A percentile compares a stretch with the other conserved stretches of the same genome.
These are phyloP conservation scores for Neelides sp. DNA, from an alignment of 1,140 invertebrate species.

Conservation along the genomic window DNA sequence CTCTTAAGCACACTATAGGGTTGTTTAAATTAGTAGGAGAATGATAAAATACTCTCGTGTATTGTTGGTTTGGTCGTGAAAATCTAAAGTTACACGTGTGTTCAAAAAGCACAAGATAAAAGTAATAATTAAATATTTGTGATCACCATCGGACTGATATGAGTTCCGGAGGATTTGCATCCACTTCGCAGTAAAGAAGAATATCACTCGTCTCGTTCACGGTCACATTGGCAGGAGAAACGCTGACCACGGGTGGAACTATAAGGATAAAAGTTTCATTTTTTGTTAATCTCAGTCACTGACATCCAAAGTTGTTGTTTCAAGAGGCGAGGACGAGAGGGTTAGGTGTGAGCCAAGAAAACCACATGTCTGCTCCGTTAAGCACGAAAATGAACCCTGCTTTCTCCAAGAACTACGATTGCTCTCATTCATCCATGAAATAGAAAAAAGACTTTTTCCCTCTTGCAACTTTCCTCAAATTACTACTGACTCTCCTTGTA, in stretches of 20 bases:
- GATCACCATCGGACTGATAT: conserved; percentile 65
- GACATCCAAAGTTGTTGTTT: neutral
- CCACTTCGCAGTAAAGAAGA: conserved; percentile 61
- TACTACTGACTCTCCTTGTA: no score
- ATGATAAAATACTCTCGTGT: no score
- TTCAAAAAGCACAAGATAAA: no score
- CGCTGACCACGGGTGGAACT: conserved; percentile 69
- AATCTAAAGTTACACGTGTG: no score
- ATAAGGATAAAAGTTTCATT: conserved; percentile 27
- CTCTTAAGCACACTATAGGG: no score
- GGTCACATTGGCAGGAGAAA: conserved; percentile 57
- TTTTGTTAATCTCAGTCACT: neutral
- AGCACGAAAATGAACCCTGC: conserved; percentile 32
- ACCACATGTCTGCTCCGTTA: conserved; percentile 26
- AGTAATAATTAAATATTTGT: conserved; percentile 29
- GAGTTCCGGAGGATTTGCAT: conserved; percentile 64
- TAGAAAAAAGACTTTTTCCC: conserved; percentile 5
- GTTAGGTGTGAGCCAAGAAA: conserved; percentile 17
- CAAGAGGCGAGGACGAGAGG: neutral
- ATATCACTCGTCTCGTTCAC: conserved; percentile 63
- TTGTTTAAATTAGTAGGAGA: no score
- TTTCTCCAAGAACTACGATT: conserved; percentile 20
- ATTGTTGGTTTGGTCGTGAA: no score
- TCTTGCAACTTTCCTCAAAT: neutral
- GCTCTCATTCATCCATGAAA: conserved; percentile 25